Evolutionary conservation across 2,113 vertebrate genomes (phyloP).

Genomic region (Heterochromis multidens): DNA sequence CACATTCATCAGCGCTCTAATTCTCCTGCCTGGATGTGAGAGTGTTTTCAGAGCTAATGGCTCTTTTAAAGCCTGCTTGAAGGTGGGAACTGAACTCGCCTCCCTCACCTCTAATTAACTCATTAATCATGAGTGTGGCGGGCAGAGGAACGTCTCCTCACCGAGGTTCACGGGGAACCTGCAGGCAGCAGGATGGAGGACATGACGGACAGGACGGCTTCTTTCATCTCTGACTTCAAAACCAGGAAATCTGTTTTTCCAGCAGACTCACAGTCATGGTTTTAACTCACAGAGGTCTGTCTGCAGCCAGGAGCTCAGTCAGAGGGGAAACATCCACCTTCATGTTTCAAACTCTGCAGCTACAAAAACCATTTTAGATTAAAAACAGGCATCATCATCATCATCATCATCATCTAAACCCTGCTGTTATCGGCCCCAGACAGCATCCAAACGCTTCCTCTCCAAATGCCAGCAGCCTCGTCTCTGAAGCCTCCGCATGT

Average conservation of each 20-base stretch:
- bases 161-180: not conserved
- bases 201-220: too few species aligned
- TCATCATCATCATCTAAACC: too few species aligned
- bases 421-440: too few species aligned
- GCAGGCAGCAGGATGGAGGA: not conserved
- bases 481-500: too few species aligned
- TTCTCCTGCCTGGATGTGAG: not conserved
- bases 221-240: not conserved
- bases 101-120: slow-evolving; percentile 8
- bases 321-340: too few species aligned
- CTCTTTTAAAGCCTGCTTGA: not conserved
- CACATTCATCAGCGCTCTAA: not conserved
- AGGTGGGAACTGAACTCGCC: not conserved
- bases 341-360: not conserved
- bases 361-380: not conserved
- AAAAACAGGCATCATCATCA: too few species aligned
- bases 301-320: not conserved
- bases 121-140: slow-evolving; percentile 7
- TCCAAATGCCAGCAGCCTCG: too few species aligned
- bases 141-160: not conserved
- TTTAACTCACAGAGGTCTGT: not conserved
- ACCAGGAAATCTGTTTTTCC: not conserved
- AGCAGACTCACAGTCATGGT: not conserved
- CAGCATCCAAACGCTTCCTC: too few species aligned
- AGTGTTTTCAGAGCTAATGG: not conserved